These are phyloP conservation scores for Acutogordius australiensis DNA, from an alignment of 2,888 invertebrate species.

Conservation along the genomic window DNA sequence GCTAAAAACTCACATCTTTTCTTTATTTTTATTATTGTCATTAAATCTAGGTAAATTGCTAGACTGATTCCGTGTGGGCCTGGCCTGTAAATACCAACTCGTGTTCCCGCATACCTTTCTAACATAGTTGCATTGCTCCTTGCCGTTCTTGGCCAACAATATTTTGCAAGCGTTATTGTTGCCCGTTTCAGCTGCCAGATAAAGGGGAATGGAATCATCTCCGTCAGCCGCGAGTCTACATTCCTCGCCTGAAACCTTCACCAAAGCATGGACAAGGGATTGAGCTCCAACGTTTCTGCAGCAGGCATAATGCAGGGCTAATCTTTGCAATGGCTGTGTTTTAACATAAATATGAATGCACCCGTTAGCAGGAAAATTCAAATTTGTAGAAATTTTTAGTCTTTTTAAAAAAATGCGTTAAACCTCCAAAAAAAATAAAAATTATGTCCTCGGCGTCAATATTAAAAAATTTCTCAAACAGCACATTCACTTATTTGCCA, in stretches of 20 bases:
- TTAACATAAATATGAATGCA: too few relatives aligned
- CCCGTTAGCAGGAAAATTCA: too few relatives aligned
- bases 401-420: too few relatives aligned
- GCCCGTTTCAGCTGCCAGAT: slow-evolving; percentile 69
- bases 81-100: too few relatives aligned
- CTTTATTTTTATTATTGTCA: too few relatives aligned
- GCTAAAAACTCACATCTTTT: too few relatives aligned
- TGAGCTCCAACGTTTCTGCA: slow-evolving; percentile 55
- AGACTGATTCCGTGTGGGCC: too few relatives aligned
- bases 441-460: too few relatives aligned
- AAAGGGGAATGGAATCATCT: slow-evolving; percentile 69
- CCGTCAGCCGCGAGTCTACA: slow-evolving; percentile 21
- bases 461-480: not conserved
- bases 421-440: too few relatives aligned
- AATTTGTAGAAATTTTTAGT: too few relatives aligned
- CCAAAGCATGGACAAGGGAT: not conserved
- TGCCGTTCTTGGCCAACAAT: slow-evolving; percentile 48
- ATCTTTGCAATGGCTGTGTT: slow-evolving; percentile 64
- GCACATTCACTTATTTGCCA: too few relatives aligned
- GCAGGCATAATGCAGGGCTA: slow-evolving; percentile 74
- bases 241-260: not conserved
- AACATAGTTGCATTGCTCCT: slow-evolving; percentile 41
- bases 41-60: too few relatives aligned
- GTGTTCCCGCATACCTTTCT: slow-evolving; percentile 21
- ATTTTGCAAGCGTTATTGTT: slow-evolving; percentile 81